Percentiles rank a stretch among this genome's conserved stretches.
Evolutionary conservation across 2,113 vertebrate genomes (phyloP).

Genomic region (Ondatra zibethicus): DNA sequence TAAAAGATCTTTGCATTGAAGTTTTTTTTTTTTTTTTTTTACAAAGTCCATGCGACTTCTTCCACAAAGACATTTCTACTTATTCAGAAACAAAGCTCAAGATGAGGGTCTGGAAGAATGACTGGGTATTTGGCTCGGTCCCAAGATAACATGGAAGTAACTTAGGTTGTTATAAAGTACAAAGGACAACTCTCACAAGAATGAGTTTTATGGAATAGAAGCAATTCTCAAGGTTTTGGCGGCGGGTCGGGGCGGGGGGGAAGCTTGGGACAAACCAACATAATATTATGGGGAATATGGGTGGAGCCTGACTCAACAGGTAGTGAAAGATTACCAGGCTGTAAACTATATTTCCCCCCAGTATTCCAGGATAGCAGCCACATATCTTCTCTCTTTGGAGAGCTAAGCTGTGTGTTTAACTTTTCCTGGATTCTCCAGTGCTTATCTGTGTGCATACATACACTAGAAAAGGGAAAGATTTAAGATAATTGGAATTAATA

Average conservation of each 20-base stretch:
- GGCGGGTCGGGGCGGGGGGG: too few species aligned
- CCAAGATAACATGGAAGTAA: not conserved
- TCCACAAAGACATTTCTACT: not conserved
- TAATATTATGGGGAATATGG: not conserved
- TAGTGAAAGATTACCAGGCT: not conserved
- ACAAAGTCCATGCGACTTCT: not conserved
- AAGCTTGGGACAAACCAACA: not conserved
- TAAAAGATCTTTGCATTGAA: not conserved
- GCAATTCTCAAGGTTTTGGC: not conserved
- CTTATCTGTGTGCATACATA: too few species aligned
- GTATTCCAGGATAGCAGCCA: not conserved
- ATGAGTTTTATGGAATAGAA: not conserved
- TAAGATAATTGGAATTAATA: too few species aligned
- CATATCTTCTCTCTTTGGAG: not conserved
- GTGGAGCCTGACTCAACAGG: not conserved
- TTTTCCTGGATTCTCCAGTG: not conserved
- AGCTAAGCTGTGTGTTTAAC: not conserved
- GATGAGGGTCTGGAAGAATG: not conserved
- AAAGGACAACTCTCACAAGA: not conserved
- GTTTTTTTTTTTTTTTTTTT: not conserved
- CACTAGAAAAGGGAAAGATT: too few species aligned
- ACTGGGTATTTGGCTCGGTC: not conserved
- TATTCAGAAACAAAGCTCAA: not conserved
- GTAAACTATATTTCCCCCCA: not conserved
- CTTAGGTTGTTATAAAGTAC: not conserved